Evolutionary conservation across 2,797 vertebrate genomes (phyloP).

Genomic region (Peromyscus attwateri): DNA sequence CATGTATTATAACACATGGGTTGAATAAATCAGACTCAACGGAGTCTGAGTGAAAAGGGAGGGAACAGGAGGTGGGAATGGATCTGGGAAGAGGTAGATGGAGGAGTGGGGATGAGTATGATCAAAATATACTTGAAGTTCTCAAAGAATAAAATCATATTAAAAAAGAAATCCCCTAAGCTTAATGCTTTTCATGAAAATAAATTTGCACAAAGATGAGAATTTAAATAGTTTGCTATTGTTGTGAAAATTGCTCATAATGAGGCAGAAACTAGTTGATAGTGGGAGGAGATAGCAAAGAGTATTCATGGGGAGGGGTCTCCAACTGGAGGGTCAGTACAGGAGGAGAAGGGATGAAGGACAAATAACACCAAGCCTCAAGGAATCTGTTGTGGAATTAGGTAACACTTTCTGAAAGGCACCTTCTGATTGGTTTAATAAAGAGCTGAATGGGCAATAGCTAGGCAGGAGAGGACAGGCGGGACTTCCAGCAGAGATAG

Average conservation of each 20-base stretch:
- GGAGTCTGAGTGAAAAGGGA: background rate
- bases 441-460: too few species aligned
- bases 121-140: background rate
- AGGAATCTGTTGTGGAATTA: too few species aligned
- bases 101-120: background rate
- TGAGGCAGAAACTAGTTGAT: background rate
- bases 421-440: too few species aligned
- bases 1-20: background rate
- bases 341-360: too few species aligned
- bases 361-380: too few species aligned
- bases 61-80: background rate
- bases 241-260: background rate
- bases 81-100: background rate
- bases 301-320: too few species aligned
- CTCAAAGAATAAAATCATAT: background rate
- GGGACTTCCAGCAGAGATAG: too few species aligned
- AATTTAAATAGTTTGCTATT: background rate
- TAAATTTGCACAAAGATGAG: background rate
- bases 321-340: too few species aligned
- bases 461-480: too few species aligned
- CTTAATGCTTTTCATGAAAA: background rate
- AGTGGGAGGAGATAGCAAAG: too few species aligned
- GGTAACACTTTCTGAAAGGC: too few species aligned
- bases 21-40: background rate
- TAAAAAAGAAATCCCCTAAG: background rate